These are phyloP conservation scores for Aphidius colemani DNA, from an alignment of 2,888 invertebrate species.

Conservation along the genomic window DNA sequence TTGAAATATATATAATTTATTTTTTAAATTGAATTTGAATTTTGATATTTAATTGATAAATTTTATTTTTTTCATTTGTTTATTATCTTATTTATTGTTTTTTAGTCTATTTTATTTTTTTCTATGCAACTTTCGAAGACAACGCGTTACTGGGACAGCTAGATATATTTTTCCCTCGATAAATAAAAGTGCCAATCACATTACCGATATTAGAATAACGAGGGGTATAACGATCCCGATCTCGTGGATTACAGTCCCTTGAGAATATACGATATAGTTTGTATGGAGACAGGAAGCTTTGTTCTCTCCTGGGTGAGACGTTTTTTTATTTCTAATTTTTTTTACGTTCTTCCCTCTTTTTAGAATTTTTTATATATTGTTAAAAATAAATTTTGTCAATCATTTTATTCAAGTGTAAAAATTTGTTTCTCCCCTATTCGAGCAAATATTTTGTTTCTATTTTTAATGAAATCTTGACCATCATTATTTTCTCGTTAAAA, in stretches of 20 bases:
- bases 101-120: slow-evolving; percentile 27
- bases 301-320: too few species aligned
- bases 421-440: too few species aligned
- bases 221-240: slow-evolving; percentile 24
- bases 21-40: too few species aligned
- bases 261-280: slow-evolving; percentile 13
- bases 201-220: slow-evolving; percentile 33
- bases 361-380: neutral
- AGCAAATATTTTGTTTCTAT: too few species aligned
- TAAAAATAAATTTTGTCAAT: slow-evolving; percentile 26
- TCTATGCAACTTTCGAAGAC: neutral
- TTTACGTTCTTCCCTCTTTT: too few species aligned
- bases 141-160: too few species aligned
- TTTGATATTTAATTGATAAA: too few species aligned
- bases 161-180: neutral
- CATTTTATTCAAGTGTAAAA: neutral
- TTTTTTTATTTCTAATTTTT: too few species aligned
- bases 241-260: slow-evolving; percentile 26
- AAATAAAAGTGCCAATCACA: slow-evolving; percentile 27
- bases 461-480: too few species aligned
- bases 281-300: neutral
- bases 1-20: too few species aligned
- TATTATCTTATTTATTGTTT: neutral
- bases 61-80: too few species aligned
- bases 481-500: too few species aligned